A percentile compares a stretch with the other conserved stretches of the same genome.
These are phyloP conservation scores for Aplysina aerophoba DNA, from an alignment of 37 sponge, comb jelly and placozoan species.

Conservation along the genomic window DNA sequence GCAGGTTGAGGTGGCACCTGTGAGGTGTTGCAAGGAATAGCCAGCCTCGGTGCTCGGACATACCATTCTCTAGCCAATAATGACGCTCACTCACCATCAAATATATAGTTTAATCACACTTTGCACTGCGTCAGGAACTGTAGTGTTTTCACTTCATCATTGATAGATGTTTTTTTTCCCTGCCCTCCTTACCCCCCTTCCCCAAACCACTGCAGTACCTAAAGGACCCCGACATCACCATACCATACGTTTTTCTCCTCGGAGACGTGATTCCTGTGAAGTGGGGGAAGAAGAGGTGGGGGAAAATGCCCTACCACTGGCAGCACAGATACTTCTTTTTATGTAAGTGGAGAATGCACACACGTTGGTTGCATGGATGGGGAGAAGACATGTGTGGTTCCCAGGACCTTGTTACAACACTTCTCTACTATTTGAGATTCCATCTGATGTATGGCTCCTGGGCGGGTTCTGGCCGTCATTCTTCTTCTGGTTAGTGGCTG, in stretches of 20 bases:
- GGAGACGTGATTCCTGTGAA: conserved; percentile 77
- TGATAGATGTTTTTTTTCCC: not conserved
- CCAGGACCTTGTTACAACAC: conserved; percentile 56
- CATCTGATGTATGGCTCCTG: conserved; percentile 51
- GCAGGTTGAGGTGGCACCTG: too few relatives aligned
- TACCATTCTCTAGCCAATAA: too few relatives aligned
- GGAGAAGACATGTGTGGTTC: not conserved
- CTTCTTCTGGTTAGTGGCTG: conserved; percentile 68
- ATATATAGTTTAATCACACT: too few relatives aligned
- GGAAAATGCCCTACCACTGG: conserved; percentile 61
- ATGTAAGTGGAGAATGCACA: conserved; percentile 30
- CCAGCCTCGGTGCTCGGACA: too few relatives aligned
- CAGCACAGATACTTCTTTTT: conserved; percentile 86
- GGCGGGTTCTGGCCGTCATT: conserved; percentile 77
- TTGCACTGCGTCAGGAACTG: too few relatives aligned
- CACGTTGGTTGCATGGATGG: not conserved
- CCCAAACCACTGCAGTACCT: conserved; percentile 43
- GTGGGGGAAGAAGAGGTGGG: conserved; percentile 78
- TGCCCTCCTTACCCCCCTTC: not conserved
- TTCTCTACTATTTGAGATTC: conserved; percentile 49
- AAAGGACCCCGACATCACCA: conserved; percentile 87
- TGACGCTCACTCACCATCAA: too few relatives aligned
- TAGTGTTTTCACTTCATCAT: not conserved
- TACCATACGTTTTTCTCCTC: conserved; percentile 68
- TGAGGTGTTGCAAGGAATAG: too few relatives aligned